Base-by-base conservation (phyloP, 2,797 vertebrate genomes). In the Enteromius unitaeniatus region DNA sequence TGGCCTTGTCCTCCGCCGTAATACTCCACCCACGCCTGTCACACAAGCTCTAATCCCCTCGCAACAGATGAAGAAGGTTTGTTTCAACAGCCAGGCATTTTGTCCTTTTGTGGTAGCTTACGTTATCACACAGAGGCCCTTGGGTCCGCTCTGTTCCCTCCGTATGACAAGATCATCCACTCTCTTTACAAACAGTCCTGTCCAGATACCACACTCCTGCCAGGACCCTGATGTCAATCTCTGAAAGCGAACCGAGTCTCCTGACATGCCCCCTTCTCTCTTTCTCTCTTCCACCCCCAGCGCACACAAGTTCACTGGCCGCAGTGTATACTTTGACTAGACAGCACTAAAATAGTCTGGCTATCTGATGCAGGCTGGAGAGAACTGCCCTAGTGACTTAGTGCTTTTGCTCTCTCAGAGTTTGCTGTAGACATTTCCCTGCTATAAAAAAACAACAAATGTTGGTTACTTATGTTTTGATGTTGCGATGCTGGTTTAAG, bases 91-190 rank as follows among this genome's bases (percentile, higher is more conserved):
- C 85, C 86, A 55, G 42, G 90, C 85, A 82, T 93, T 94, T 92
- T 92, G 85, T 93, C 92, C 92, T 93, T 94, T 92, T 92, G 92
- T 93, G 93, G 91, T 92, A 91, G 88, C 55, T 82, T 64, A n/a
- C 23, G 7, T 72, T 75, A 69, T 37, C 65, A 23, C n/a, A 42
- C 58, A 26, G 79, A 77, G 73, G 53, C 26, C 77, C 84, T 55
- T 81, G 37, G 78, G 84, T 9, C 73, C 65, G 31, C 42, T 42
- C 77, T 34, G 40, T 85, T 58, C 19, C 28, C 75, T 89, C 78
- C 60, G 23, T 21, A 60, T 60, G 42, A 74, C 80, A 82, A 51
- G 80, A 84, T 79, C 85, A 34, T 26, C 26, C 34, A n/a, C 23
- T 74, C 69, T 72, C 76, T 65, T 68, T 67, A 65, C 73, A 77